Base-by-base conservation (phyloP, 2,888 invertebrate species). In the Willowsia nigromaculata region DNA sequence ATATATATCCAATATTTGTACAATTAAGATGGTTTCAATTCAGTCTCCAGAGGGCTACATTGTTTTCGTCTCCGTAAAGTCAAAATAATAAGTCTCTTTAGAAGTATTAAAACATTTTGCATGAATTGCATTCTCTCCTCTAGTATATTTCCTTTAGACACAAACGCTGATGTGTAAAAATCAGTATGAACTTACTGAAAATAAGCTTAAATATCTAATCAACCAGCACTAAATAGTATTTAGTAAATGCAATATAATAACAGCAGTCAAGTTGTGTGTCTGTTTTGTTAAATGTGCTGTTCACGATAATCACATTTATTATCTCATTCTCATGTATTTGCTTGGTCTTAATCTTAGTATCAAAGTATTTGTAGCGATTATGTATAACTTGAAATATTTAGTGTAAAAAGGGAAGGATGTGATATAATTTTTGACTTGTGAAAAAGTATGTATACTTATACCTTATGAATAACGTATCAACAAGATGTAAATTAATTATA, bases 401-500 rank as follows among this genome's bases (percentile, higher is more conserved):
- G 59, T 33, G 18, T 37, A 74, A n/a, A n/a, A n/a, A 43, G 74
- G 47, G 74, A 47, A 47, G 74, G 74, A 74, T 74, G 74, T 74
- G 74, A 74, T 74, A 74, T 74, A 74, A 74, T 74, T 74, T 74
- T 50, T 74, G 74, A 47, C 27, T 74, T 74, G 27, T 74, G 47
- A 47, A 47, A 74, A 43, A 30, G 27, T 47, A 74, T 43, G 37
- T 74, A 74, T 27, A 47, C 27, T 25, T 30, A 43, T 50, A 74
- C 33, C 68, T 68, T 68, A n/a, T 33, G n/a, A 37, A 68, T 68
- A 18, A 33, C 68, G 33, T 68, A 37, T 37, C 33, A 68, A n/a
- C n/a, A 68, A 33, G 37, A 68, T n/a, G 33, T 68, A 68, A 18
- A 68, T 0, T 9, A 68, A 4, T 68, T 13, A 15, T 27, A 37